phyloP scores from a whole-genome alignment of 2,113 vertebrate genomes.

The Trichomycterus rosablanca region DNA sequence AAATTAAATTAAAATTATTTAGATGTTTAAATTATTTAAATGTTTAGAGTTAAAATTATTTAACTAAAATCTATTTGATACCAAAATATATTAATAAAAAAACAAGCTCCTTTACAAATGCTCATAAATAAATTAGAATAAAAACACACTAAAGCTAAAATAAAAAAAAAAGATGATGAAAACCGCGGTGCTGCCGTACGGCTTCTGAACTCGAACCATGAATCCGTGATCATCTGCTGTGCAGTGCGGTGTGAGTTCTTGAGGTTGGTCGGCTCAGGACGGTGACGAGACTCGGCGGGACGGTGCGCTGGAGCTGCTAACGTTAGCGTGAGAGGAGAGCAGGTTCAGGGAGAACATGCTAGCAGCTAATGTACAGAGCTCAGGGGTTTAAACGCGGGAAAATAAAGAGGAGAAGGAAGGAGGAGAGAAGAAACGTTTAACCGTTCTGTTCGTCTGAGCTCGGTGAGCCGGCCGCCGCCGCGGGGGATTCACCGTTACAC shows the following conservation, averaged over 20 bases:
- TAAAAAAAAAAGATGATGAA: no score
- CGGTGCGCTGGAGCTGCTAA: conserved; percentile 6
- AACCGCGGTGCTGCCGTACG: no score
- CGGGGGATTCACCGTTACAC: conserved; percentile 73
- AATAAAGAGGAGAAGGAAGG: conserved; percentile 23
- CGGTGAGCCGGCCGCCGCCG: conserved; percentile 50
- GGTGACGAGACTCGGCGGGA: conserved; percentile 16
- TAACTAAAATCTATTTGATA: no score
- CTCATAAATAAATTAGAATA: no score
- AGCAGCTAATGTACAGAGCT: conserved; percentile 78
- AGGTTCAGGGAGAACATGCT: conserved; percentile 77
- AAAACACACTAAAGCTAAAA: no score
- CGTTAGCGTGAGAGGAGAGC: conserved; percentile 49
- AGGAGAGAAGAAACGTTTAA: conserved; percentile 57
- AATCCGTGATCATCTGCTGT: no score
- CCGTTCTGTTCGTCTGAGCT: conserved; percentile 70
- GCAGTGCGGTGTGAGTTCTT: not conserved
- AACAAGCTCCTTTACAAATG: no score
- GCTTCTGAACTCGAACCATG: no score
- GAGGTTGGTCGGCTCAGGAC: conserved; percentile 23
- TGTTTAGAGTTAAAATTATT: no score
- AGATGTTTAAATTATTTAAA: no score
- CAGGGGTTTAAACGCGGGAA: conserved; percentile 43
- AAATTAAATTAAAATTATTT: no score
- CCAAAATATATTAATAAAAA: no score